These are phyloP conservation scores for Glyptemys insculpta DNA, from an alignment of 2,797 vertebrate genomes.

Conservation along the genomic window DNA sequence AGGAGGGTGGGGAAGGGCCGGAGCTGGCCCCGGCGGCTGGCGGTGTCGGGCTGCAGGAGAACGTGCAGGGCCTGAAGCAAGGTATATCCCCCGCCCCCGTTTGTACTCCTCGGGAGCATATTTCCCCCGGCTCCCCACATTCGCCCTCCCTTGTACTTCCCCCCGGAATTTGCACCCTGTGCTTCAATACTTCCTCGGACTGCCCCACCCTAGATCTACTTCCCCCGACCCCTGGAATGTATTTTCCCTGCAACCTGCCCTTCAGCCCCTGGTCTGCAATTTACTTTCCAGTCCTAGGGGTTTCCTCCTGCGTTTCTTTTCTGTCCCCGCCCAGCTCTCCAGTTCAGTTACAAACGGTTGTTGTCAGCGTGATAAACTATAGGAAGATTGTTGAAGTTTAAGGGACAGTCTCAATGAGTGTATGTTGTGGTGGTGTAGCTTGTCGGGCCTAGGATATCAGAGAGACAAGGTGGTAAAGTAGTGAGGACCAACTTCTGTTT, in stretches of 20 bases:
- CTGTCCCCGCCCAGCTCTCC: too few species aligned
- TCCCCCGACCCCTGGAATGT: too few species aligned
- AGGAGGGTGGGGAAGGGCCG: background rate
- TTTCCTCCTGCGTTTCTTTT: background rate
- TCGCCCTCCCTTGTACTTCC: background rate
- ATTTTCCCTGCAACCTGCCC: background rate
- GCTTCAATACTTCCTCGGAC: too few species aligned
- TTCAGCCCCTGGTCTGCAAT: background rate
- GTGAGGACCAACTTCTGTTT: background rate
- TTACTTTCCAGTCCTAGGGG: background rate
- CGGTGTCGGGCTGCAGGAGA: background rate
- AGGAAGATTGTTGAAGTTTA: too few species aligned
- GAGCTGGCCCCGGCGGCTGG: background rate
- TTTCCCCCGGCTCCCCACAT: too few species aligned
- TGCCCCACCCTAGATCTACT: too few species aligned
- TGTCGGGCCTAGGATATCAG: background rate
- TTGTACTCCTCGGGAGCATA: background rate
- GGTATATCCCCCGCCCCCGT: background rate
- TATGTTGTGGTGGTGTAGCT: too few species aligned
- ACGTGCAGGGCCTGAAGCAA: background rate
- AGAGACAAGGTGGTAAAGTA: background rate
- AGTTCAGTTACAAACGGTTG: background rate
- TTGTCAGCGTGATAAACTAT: background rate
- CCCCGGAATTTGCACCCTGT: too few species aligned
- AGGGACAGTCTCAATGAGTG: too few species aligned